phyloP scores from a whole-genome alignment of 2,888 invertebrate species.

The Machimus rusticus region DNA sequence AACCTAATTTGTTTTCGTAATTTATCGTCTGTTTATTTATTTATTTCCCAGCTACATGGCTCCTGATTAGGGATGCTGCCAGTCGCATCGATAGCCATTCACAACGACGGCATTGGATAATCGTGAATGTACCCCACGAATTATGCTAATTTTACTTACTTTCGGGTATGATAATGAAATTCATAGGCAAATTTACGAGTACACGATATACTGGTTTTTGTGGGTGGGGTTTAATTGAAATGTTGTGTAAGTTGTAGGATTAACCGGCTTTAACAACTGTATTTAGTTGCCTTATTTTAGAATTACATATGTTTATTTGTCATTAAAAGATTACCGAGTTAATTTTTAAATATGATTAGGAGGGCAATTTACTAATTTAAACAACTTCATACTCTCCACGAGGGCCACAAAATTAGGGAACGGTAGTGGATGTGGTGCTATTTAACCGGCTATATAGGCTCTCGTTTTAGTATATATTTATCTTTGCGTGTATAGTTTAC shows the following conservation, averaged over 20 bases:
- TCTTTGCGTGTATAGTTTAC: too few relatives aligned
- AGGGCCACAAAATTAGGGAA: not conserved
- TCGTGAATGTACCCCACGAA: not conserved
- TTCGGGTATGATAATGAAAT: not conserved
- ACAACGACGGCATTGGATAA: not conserved
- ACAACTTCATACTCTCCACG: not conserved
- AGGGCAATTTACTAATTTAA: not conserved
- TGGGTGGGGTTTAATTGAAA: not conserved
- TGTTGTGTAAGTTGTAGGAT: not conserved
- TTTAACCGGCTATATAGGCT: too few relatives aligned
- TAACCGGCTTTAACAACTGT: not conserved
- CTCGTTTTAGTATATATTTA: too few relatives aligned
- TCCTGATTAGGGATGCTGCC: slow-evolving; percentile 44
- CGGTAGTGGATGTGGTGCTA: not conserved
- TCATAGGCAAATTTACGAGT: not conserved
- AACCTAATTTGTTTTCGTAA: slow-evolving; percentile 43
- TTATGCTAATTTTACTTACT: not conserved
- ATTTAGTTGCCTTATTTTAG: not conserved
- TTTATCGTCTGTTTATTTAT: slow-evolving; percentile 45
- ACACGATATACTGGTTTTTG: not conserved
- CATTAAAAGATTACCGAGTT: not conserved
- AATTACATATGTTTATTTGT: not conserved
- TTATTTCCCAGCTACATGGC: slow-evolving; percentile 17
- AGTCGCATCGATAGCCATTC: not conserved
- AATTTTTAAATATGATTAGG: not conserved